Percentiles rank a stretch among this genome's conserved stretches.
Evolutionary conservation across 2,113 vertebrate genomes (phyloP).

Genomic region (Oryzias celebensis): DNA sequence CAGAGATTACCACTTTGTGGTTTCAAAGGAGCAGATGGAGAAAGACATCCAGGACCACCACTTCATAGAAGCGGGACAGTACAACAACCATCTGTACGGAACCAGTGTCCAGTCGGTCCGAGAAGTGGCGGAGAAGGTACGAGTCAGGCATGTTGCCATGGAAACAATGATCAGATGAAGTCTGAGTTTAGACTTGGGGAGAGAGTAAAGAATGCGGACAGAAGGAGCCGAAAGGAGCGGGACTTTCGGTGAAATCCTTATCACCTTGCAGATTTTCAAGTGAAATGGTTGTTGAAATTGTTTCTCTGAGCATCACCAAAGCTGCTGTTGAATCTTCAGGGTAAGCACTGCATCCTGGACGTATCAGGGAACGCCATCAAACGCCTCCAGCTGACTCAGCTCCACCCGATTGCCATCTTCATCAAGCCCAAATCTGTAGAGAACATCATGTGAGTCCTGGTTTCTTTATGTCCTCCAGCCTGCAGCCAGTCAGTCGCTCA

Average conservation of each 20-base stretch:
- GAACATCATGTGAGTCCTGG: constrained; percentile 90
- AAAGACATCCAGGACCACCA: constrained; percentile 97
- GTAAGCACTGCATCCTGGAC: constrained; percentile 98
- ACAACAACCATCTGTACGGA: constrained; percentile 97
- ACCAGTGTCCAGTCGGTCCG: constrained; percentile 97
- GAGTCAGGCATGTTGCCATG: not conserved
- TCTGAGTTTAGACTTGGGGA: not conserved
- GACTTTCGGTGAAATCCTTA: too few relatives aligned
- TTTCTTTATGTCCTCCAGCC: not conserved
- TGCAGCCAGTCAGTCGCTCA: too few relatives aligned
- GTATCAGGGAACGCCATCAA: constrained; percentile 99
- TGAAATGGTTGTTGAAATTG: not conserved
- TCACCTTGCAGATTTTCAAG: too few relatives aligned
- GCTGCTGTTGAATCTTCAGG: constrained; percentile 69
- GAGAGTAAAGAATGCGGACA: too few relatives aligned
- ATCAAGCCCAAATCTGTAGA: constrained; percentile 97
- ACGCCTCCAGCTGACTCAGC: constrained; percentile 91
- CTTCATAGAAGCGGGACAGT: constrained; percentile 99
- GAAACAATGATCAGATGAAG: not conserved
- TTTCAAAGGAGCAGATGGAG: constrained; percentile 97
- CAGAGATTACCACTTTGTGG: constrained; percentile 95
- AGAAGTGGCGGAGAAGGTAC: constrained; percentile 95
- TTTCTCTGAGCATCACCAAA: not conserved
- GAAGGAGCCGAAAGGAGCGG: too few relatives aligned
- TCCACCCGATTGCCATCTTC: constrained; percentile 95